phyloP scores from a whole-genome alignment of 1,140 invertebrate genomes.

The Andrena cerasifolii region DNA sequence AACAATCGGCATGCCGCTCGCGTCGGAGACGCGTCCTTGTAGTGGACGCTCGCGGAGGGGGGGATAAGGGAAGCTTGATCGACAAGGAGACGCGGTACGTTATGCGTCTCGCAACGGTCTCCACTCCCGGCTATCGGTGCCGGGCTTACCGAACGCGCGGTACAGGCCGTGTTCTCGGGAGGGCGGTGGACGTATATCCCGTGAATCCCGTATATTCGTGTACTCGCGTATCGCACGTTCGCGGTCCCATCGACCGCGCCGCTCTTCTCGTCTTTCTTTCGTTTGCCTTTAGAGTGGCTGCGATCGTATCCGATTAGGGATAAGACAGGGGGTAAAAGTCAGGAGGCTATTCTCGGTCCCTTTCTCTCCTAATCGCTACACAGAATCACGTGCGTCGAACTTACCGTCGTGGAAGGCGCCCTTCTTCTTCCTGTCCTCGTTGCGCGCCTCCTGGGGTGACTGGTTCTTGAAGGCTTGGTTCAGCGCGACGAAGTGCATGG shows the following conservation, averaged over 20 bases:
- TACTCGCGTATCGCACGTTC: slow-evolving; percentile 41
- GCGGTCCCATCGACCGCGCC: slow-evolving; percentile 43
- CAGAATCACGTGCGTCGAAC: slow-evolving; percentile 56
- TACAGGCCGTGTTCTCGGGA: background rate
- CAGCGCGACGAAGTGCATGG: slow-evolving; percentile 97
- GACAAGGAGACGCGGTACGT: background rate
- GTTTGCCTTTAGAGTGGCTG: background rate
- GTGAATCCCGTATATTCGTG: too few species aligned
- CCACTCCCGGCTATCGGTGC: too few species aligned
- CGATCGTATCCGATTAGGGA: slow-evolving; percentile 42
- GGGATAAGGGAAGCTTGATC: background rate
- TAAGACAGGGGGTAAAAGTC: slow-evolving; percentile 38
- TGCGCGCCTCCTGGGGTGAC: slow-evolving; percentile 82
- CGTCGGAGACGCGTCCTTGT: slow-evolving; percentile 4
- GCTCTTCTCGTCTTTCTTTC: background rate
- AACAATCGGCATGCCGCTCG: background rate
- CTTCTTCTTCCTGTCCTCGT: slow-evolving; percentile 74
- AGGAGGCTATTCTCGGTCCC: slow-evolving; percentile 17
- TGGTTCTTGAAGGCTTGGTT: slow-evolving; percentile 93
- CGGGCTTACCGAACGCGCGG: background rate
- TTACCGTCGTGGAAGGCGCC: slow-evolving; percentile 88
- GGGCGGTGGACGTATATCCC: too few species aligned
- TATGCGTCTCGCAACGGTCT: too few species aligned
- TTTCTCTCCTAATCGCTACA: background rate
- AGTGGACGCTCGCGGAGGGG: background rate